Percentiles rank a stretch among this genome's conserved stretches.
Evolutionary conservation across 2,797 vertebrate species (phyloP).

Genomic region (Phoeniculus purpureus): DNA sequence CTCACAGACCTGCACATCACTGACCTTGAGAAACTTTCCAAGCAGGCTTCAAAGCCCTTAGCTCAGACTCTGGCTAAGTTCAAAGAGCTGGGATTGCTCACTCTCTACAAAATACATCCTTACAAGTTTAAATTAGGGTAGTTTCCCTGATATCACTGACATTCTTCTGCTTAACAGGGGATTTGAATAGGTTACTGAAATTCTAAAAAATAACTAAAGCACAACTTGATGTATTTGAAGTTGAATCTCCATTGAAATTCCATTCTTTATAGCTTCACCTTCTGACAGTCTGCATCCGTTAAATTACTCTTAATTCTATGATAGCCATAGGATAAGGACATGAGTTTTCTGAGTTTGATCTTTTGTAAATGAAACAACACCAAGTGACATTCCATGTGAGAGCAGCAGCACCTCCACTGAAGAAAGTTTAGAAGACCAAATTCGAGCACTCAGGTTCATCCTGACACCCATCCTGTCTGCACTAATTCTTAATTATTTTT

Average conservation of each 20-base stretch:
- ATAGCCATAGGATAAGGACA: not conserved
- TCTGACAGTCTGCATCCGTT: not conserved
- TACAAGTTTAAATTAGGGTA: not conserved
- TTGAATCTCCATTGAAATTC: not conserved
- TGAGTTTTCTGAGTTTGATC: not conserved
- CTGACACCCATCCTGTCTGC: not conserved
- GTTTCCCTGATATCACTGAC: not conserved
- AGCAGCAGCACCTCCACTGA: not conserved
- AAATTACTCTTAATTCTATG: not conserved
- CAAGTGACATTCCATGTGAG: not conserved
- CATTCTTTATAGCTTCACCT: not conserved
- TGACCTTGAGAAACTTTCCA: too few species aligned
- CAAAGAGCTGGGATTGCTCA: too few species aligned
- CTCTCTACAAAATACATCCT: too few species aligned
- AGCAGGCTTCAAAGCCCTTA: too few species aligned
- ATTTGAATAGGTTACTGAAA: not conserved
- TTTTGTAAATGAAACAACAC: not conserved
- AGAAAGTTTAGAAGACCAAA: not conserved
- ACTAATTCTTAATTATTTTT: not conserved
- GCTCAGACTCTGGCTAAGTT: too few species aligned
- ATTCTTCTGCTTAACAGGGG: not conserved
- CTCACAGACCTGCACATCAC: too few species aligned
- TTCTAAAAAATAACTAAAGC: slow-evolving; percentile 3
- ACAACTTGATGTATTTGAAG: not conserved
- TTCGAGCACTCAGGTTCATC: not conserved